Base-by-base conservation (phyloP, 1,140 invertebrate species). In the Trypoxylus dichotomus region DNA sequence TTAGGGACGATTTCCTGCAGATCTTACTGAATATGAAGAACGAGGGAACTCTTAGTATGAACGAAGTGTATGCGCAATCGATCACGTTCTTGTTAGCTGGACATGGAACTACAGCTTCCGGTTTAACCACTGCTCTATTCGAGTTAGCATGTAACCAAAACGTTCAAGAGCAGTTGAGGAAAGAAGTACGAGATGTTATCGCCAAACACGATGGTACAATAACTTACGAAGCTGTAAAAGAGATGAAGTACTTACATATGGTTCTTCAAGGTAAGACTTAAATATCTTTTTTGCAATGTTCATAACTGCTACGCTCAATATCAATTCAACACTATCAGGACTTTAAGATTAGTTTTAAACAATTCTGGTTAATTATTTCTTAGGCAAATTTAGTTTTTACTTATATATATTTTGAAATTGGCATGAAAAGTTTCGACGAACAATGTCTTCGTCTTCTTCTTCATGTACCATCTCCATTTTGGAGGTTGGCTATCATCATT, bases 61-160 rank as follows among this genome's bases (percentile, higher is more conserved):
- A 76, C 42, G 75, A 42, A 32, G 8, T 74, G 2, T n/a, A 41
- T 1, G 73, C 90, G 0, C 90, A 93, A 84, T 87, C 88, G 0
- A 89, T 92, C 41, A 87, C 92, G 2, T 92, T 93, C 79, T 90
- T 92, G 79, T 80, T 91, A 13, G 92, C 92, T 47, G 92, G 92
- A 15, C 93, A 91, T 83, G 93, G 94, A 80, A 93, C 93, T 0
- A 92, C 92, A 0, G 89, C 91, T 1, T 89, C 89, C 1, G 88
- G 91, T 0, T 86, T 92, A 1, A 87, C 89, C 24, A 90, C 90
- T 77, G 87, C 88, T 1, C 78, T 91, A 0, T 91, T 89, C 79
- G 88, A 90, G 80, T 83, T 93, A 72, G 89, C 92, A 0, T 83
- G 87, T 43, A 86, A 92, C 82, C 87, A 87, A 1, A 87, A 90